Base-by-base conservation (phyloP, 1,140 invertebrate species). In the Procambarus virginalis region DNA sequence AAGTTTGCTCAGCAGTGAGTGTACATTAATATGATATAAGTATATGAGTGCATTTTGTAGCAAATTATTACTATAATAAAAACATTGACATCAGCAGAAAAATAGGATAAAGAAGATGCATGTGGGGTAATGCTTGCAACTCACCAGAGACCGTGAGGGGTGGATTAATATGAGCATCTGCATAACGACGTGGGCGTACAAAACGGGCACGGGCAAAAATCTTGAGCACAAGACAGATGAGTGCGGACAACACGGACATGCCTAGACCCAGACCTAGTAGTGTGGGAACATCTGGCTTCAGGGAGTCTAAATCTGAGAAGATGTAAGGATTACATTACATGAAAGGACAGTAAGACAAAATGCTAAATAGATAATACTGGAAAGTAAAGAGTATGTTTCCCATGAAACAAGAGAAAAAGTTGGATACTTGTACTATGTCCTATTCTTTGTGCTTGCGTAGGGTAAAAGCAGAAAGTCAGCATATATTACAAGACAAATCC, bases 141-240 rank as follows among this genome's bases (percentile, higher is more conserved):
- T 97, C 96, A 93, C 96, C 97, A 64, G 96, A 96, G 94, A 97
- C 97, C 88, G 97, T 94, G 93, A 97, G 97, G 22, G 97, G 96
- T 86, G 97, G 97, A 75, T 97, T 95, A 92, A 97, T 95, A 92
- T 96, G 96, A 55, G 97, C 96, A 94, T 97, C 97, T 70, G 96
- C 97, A 92, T 96, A 97, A 93, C 97, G 96, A 84, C 96, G 95
- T 81, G 96, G 96, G 92, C 96, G 95, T 87, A 95, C 95, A 93
- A 96, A 96, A 93, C 96, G 95, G 49, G 95, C 95, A 90, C 95
- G 95, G 22, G 95, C 96, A 94, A 97, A 98, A 87, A 98, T 94
- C 93, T 97, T 97, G 92, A 98, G 94, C 86, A 97, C 97, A 94
- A 97, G 97, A 94, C 97, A 97, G 92, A 97, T 96, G 91, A 97